Percentiles rank a stretch among this genome's conserved stretches.
Conservation (phyloP, 2,888 invertebrate genomes). For the Andrena flavipes region DNA sequence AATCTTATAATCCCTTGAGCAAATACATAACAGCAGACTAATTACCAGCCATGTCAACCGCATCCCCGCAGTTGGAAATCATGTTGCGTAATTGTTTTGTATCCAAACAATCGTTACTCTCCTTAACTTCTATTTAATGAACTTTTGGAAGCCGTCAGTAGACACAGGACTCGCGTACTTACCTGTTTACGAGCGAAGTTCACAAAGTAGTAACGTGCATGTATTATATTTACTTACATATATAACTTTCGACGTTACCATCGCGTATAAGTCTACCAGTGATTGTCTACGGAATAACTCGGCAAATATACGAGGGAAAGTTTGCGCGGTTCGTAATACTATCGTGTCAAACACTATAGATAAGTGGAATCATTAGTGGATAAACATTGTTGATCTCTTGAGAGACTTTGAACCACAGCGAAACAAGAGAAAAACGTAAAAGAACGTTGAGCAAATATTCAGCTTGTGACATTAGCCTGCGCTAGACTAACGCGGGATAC, state of each 20-base stretch:
- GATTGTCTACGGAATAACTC: neutral
- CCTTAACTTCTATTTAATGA: slow-evolving; percentile 16
- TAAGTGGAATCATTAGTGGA: neutral
- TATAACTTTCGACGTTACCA: slow-evolving; percentile 3
- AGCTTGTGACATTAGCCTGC: slow-evolving; percentile 33
- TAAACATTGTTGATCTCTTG: slow-evolving; percentile 11
- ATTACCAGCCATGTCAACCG: slow-evolving; percentile 77
- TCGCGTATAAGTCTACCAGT: neutral
- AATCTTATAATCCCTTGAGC: neutral
- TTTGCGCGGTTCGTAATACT: neutral
- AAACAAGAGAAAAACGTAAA: slow-evolving; percentile 30
- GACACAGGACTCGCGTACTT: slow-evolving; percentile 7
- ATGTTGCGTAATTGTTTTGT: slow-evolving; percentile 66
- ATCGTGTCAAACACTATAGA: neutral
- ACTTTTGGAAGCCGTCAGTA: slow-evolving; percentile 20
- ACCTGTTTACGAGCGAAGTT: slow-evolving; percentile 25
- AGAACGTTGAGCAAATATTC: slow-evolving; percentile 29
- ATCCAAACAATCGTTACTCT: slow-evolving; percentile 1
- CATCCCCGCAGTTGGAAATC: slow-evolving; percentile 81
- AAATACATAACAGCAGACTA: slow-evolving; percentile 4
- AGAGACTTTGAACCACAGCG: slow-evolving; percentile 19
- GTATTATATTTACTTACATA: neutral
- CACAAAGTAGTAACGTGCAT: neutral
- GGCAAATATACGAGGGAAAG: neutral
- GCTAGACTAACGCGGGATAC: neutral